Evolutionary conservation across 2,113 vertebrate species (phyloP), one percentile per base, ranked within the genome.

Genomic region (Promerops cafer): DNA sequence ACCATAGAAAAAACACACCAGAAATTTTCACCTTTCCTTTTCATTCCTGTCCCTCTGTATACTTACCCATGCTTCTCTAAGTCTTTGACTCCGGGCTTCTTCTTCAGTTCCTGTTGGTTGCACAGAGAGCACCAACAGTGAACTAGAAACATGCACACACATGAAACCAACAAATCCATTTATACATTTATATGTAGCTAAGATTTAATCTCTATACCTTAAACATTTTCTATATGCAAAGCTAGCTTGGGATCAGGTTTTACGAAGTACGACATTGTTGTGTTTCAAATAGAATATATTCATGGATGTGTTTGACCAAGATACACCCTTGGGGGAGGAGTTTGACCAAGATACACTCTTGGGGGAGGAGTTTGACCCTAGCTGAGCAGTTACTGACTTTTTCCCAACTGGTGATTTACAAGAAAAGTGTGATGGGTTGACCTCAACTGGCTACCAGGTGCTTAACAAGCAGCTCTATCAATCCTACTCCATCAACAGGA

Each of bases 391-490:
- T 80, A 35, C 7, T n/a, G 33, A 47, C 6, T 11, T 80, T 68
- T 77, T 33, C 19, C 31, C 78, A 49, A 21, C 7, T 35, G 12
- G 1, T 31, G 9, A 2, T 66, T 80, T 66, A 66, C 7, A 2
- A 45, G 10, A 44, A 54, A 10, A 61, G 8, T 63, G n/a, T 47
- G 13, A n/a, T 28, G 6, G 5, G 4, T 33, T 83, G 8, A 33
- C 11, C 28, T 59, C 0, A 0, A 11, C 23, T 79, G 44, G 4
- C 17, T 31, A 4, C 15, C 45, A 53, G 8, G 2, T 60, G 21
- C 16, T 5, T 30, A 37, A 23, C 26, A 75, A 71, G 16, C 3
- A 12, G 3, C 12, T 53, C 35, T 47, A n/a, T 70, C 20, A 57
- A 6, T 68, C 21, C n/a, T 14, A 7, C 3, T 84, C 31, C 23